Conservation (phyloP, 2,888 invertebrate genomes). For the Villa cingulata region DNA sequence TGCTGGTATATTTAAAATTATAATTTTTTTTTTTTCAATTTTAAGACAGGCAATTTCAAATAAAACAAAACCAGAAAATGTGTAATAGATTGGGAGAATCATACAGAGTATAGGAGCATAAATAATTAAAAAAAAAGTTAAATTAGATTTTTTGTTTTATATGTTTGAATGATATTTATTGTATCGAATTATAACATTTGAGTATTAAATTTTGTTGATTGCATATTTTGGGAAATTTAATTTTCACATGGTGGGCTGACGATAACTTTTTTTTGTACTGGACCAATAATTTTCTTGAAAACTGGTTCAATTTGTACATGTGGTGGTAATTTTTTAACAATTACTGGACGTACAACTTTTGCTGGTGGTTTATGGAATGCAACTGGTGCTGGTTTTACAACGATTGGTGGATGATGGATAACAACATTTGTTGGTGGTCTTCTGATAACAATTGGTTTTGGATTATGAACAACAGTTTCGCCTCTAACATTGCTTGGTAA, state of each 20-base stretch:
- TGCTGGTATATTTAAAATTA: no score
- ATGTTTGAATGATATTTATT: no score
- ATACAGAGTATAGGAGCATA: no score
- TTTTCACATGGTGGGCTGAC: not conserved
- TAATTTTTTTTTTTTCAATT: no score
- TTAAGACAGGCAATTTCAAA: no score
- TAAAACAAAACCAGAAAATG: no score
- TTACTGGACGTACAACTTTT: conserved; percentile 30
- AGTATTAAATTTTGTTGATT: no score
- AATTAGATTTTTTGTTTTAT: no score
- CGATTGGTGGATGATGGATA: conserved; percentile 33
- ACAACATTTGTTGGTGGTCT: conserved; percentile 33
- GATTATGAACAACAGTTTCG: conserved; percentile 32
- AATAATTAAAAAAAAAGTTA: no score
- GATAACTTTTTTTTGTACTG: not conserved
- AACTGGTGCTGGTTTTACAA: conserved; percentile 34
- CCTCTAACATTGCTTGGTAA: not conserved
- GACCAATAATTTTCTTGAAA: conserved; percentile 30
- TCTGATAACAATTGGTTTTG: conserved; percentile 32
- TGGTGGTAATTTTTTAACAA: conserved; percentile 30
- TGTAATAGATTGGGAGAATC: no score
- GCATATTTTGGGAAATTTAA: no score
- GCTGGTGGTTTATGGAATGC: conserved; percentile 34
- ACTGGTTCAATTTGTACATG: conserved; percentile 33
- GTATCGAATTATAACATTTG: no score